Base-by-base conservation (phyloP, 2,888 invertebrate species). In the Andrena dorsata region DNA sequence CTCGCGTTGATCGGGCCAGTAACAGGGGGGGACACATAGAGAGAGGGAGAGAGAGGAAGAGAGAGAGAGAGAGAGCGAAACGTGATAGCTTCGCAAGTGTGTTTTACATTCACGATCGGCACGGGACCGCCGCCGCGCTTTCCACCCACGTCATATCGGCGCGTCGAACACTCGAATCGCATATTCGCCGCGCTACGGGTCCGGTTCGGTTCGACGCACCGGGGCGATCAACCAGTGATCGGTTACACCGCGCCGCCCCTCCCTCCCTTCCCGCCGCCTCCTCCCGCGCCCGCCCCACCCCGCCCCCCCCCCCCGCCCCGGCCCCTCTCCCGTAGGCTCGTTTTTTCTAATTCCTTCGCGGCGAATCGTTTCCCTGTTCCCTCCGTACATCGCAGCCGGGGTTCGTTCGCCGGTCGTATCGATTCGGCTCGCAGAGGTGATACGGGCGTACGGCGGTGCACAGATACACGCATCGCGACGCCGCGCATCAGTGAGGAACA, bases 401-500 rank as follows among this genome's bases (percentile, higher is more conserved):
- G 56, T 56, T 56, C 56, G 56, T 56, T 35, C n/a, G 49, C 66
- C 56, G 56, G 60, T 49, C 47, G 61, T 82, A 81, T 82, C 71
- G 82, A 80, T 80, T 81, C 81, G 71, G 63, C 23, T 56, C 26
- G 56, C 56, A 23, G 80, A 75, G 61, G 82, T 75, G 82, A 71
- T 63, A 69, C 61, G 69, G 58, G 51, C 75, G 58, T 68, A 64
- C 58, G 47, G 47, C 16, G 64, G 32, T 69, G 64, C 63, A 53
- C n/a, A 68, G 49, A 73, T 58, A 51, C 41, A 64, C 69, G 41
- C 51, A 20, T 20, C 51, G 51, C 51, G 8, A 56, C 23, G 23
- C 23, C 56, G 69, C 63, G 63, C 32, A 56, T 47, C 47, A 82
- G 82, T 80, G 82, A 78, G 64, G 41, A 78, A 56, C 53, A 80